Conservation (phyloP, 2,113 vertebrate genomes). For the Strix uralensis region DNA sequence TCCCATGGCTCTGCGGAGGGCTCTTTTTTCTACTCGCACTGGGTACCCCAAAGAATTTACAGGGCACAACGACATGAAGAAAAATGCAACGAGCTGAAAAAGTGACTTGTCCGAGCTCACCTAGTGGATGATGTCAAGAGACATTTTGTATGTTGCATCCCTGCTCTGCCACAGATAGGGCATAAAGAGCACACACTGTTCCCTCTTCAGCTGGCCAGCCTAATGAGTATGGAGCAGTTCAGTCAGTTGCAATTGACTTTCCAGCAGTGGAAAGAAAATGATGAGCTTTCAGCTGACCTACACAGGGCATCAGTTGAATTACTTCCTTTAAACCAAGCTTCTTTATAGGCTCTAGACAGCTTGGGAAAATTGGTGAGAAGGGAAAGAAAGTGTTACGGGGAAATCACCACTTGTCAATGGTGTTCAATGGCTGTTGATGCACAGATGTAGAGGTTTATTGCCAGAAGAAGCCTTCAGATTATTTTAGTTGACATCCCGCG, state of each 20-base stretch:
- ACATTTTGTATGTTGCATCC: not conserved
- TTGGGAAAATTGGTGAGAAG: not conserved
- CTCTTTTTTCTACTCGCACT: not conserved
- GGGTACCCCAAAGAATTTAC: not conserved
- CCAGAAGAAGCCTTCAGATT: not conserved
- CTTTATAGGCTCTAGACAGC: not conserved
- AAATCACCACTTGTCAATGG: not conserved
- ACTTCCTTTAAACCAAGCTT: not conserved
- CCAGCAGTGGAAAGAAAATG: not conserved
- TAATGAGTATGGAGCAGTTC: not conserved
- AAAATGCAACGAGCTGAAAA: not conserved
- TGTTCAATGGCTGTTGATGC: not conserved
- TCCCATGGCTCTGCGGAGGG: not conserved
- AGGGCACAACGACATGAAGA: not conserved
- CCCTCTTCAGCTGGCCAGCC: not conserved
- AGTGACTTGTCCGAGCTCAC: not conserved
- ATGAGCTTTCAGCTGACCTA: not conserved
- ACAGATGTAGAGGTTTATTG: not conserved
- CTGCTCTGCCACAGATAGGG: not conserved
- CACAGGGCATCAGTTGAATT: not conserved
- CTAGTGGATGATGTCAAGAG: not conserved
- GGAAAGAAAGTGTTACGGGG: not conserved
- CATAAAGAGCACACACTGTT: not conserved
- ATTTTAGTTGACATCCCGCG: not conserved
- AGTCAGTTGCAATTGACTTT: not conserved